Evolutionary conservation across 2,113 vertebrate species (phyloP), one percentile per base, ranked within the genome.

Genomic region (Halichoeres trimaculatus): DNA sequence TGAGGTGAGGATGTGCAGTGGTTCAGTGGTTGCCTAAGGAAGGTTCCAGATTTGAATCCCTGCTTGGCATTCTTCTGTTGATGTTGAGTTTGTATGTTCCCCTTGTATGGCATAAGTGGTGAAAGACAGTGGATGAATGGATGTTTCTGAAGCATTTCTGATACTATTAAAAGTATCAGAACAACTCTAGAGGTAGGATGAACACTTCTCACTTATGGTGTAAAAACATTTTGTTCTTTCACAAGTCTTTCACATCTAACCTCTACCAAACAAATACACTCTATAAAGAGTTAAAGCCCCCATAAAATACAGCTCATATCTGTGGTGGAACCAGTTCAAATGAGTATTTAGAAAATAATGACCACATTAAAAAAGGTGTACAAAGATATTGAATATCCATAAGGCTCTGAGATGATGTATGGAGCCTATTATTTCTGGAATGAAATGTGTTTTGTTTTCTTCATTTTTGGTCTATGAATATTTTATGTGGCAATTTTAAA

Each of bases 261-360:
- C 55, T 22, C 48, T 22, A 54, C 50, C n/a, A 41, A 26, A 20
- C 19, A 35, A 20, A n/a, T 30, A 48, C 40, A 20, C 12, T 14
- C 10, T 52, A 47, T n/a, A 24, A 50, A 51, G 9, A 36, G 67
- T 76, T n/a, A 53, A 67, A 35, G 53, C 2, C 7, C 24, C 51
- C 38, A 19, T 53, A 60, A 43, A 22, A 19, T 10, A 19, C 10
- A 26, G 19, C 22, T 8, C 19, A 1, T 30, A 47, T 54, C 19
- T 22, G 13, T 26, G 47, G 26, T 52, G 30, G 53, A 63, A 40
- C 13, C 36, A 5, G 40, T 14, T 68, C 14, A 3, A 43, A 11
- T 26, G n/a, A 14, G n/a, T 26, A 17, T 2, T 47, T 40, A 47
- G 14, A 67, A 52, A 40, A 67, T 9, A 59, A 47, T 36, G 8